phyloP scores from a whole-genome alignment of 2,113 vertebrate genomes.

The Anser brachyrhynchus region DNA sequence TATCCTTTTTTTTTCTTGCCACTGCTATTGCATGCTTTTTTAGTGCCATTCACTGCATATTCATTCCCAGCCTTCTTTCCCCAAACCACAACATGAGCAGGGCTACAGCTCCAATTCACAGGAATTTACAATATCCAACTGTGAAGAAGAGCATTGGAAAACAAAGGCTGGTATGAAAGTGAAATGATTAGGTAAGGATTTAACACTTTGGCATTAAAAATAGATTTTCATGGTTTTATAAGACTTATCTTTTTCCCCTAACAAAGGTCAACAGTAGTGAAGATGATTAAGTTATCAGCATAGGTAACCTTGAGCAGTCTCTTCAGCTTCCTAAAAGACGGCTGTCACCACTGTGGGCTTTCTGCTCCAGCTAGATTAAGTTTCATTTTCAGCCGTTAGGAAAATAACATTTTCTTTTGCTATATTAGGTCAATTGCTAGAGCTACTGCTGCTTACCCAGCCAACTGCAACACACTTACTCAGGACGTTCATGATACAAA shows the following conservation, averaged over 20 bases:
- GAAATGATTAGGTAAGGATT: rapidly evolving
- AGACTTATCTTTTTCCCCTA: background rate
- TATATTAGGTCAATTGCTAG: background rate
- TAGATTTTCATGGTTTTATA: background rate
- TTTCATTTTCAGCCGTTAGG: background rate
- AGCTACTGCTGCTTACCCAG: background rate
- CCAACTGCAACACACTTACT: background rate
- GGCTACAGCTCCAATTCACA: background rate
- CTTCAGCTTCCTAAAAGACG: background rate
- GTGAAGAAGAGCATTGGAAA: background rate
- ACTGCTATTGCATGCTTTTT: background rate
- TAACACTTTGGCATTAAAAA: background rate
- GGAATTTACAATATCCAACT: background rate
- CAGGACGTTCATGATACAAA: background rate
- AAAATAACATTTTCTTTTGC: background rate
- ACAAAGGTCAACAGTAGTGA: background rate
- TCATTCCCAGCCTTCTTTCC: background rate
- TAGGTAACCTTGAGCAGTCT: background rate
- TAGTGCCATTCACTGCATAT: background rate
- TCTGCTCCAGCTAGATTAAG: background rate
- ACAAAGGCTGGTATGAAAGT: background rate
- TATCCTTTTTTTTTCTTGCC: background rate
- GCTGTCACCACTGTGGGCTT: background rate
- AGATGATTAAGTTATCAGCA: background rate
- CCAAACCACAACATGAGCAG: background rate